Percentiles rank a stretch among this genome's conserved stretches.
Conservation (phyloP, 2,113 vertebrate genomes). For the Pseudonaja textilis region DNA sequence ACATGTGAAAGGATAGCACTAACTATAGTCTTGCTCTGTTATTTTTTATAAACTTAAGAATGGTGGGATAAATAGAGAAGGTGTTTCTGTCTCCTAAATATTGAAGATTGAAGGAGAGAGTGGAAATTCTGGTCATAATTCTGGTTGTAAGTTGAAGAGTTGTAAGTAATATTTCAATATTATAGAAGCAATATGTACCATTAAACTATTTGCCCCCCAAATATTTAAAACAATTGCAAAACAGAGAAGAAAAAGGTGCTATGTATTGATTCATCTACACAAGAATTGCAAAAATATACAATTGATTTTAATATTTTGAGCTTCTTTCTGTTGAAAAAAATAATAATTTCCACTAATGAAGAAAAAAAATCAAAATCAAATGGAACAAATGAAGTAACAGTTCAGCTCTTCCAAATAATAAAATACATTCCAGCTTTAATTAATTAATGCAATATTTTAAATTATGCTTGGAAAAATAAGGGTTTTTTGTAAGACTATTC, state of each 20-base stretch:
- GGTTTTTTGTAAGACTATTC: neutral
- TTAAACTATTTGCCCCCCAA: slow-evolving; percentile 6
- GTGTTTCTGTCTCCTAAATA: neutral
- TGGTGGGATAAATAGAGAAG: neutral
- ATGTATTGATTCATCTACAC: neutral
- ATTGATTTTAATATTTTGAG: neutral
- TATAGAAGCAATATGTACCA: neutral
- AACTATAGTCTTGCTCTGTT: neutral
- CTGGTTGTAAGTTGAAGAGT: neutral
- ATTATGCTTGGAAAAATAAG: neutral
- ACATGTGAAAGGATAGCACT: neutral
- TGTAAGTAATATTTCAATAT: neutral
- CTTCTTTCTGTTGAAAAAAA: neutral
- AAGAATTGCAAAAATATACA: neutral
- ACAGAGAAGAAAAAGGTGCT: neutral
- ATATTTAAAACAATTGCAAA: neutral
- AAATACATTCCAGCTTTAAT: neutral
- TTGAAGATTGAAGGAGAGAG: neutral
- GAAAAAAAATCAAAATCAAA: neutral
- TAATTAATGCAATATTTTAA: slow-evolving; percentile 17
- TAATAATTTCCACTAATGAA: slow-evolving; percentile 3
- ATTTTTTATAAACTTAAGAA: neutral
- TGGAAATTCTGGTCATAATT: neutral
- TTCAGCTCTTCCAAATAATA: slow-evolving; percentile 29
- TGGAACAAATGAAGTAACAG: slow-evolving; percentile 27